phyloP scores from a whole-genome alignment of 2,113 vertebrate species.

The Tenrec ecaudatus region DNA sequence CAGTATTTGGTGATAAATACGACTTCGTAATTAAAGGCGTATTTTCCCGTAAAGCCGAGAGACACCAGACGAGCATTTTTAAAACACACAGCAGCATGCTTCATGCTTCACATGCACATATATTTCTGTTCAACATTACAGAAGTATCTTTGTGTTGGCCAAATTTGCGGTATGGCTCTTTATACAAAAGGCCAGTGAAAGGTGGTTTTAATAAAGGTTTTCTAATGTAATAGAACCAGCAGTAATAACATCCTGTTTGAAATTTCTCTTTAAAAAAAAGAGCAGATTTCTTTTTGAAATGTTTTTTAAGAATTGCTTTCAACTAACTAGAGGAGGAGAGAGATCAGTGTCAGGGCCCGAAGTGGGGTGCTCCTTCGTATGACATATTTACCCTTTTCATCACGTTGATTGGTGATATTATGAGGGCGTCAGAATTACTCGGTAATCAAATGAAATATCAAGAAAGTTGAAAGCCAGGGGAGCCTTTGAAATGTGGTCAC shows the following conservation, averaged over 20 bases:
- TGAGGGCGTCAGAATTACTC: background rate
- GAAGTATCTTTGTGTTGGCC: slow-evolving; percentile 38
- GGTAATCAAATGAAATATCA: slow-evolving; percentile 15
- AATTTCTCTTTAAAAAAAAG: slow-evolving; percentile 43
- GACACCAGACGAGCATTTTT: background rate
- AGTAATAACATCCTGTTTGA: slow-evolving; percentile 74
- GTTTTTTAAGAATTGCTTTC: slow-evolving; percentile 46
- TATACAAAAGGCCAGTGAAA: slow-evolving; percentile 61
- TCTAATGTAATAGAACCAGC: slow-evolving; percentile 68
- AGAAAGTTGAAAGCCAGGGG: slow-evolving; percentile 7
- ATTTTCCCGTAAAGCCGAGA: slow-evolving; percentile 43
- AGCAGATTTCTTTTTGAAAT: slow-evolving; percentile 53
- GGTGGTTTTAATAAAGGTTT: slow-evolving; percentile 75
- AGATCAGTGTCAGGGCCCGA: background rate
- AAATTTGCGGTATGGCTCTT: slow-evolving; percentile 25
- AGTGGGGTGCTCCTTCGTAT: rapidly evolving
- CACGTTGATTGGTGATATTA: background rate
- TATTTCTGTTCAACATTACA: slow-evolving; percentile 29
- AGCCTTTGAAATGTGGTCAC: background rate
- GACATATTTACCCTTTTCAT: background rate
- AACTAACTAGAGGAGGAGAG: background rate
- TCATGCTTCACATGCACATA: background rate
- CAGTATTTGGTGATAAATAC: background rate
- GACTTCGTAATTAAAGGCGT: slow-evolving; percentile 47
- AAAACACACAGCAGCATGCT: background rate